These are phyloP conservation scores for Corythornis leucogaster DNA, from an alignment of 2,797 vertebrate species.

Conservation along the genomic window DNA sequence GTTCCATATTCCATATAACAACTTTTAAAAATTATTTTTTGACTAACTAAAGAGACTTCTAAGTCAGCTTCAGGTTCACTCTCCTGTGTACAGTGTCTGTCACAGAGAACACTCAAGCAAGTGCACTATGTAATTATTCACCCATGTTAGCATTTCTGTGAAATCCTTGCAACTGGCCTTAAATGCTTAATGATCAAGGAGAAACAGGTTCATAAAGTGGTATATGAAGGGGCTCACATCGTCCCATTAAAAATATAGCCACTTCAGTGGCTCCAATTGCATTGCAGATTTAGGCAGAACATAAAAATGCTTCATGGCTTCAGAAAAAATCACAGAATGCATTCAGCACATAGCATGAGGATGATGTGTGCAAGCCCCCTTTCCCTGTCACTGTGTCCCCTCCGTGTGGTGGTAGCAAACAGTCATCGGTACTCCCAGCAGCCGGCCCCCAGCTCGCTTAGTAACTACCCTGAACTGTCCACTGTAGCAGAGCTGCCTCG, in stretches of 20 bases:
- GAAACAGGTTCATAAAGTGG: background rate
- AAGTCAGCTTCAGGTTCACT: background rate
- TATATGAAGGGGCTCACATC: background rate
- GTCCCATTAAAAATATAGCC: background rate
- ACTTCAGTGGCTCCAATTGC: background rate
- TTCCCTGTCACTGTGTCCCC: background rate
- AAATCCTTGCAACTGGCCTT: background rate
- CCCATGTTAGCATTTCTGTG: background rate
- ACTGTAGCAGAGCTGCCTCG: background rate
- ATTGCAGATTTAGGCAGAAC: background rate
- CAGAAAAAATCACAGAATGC: background rate
- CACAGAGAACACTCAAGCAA: background rate
- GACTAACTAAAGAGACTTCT: background rate
- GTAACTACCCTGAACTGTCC: background rate
- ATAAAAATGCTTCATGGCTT: background rate
- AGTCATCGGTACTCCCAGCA: fast-evolving
- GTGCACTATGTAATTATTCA: background rate
- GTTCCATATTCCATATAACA: background rate
- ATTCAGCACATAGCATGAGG: fast-evolving
- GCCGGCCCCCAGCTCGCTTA: background rate
- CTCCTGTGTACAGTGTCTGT: background rate
- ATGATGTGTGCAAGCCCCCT: background rate
- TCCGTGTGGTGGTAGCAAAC: background rate
- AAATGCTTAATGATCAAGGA: background rate
- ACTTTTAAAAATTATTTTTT: background rate